These are phyloP conservation scores for Falco rusticolus DNA, from an alignment of 2,797 vertebrate species.

Conservation along the genomic window DNA sequence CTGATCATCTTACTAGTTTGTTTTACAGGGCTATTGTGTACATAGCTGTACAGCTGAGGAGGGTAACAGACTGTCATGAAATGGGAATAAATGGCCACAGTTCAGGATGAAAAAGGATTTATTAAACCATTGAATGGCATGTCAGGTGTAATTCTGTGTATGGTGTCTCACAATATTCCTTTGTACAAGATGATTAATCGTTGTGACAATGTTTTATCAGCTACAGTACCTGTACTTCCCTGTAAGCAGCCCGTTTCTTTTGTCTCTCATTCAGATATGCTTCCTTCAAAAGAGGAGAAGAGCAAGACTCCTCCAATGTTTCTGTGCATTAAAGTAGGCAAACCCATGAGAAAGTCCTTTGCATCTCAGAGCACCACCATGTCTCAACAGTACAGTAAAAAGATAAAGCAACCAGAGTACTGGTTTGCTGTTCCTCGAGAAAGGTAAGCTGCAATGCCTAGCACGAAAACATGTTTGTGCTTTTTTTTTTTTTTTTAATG, in stretches of 20 bases:
- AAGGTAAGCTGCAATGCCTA: conserved; percentile 78
- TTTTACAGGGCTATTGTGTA: neutral
- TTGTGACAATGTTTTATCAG: neutral
- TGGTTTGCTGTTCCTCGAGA: conserved; percentile 99
- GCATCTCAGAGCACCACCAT: conserved; percentile 82
- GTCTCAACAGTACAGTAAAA: conserved; percentile 81
- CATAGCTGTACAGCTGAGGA: neutral
- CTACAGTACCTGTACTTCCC: neutral
- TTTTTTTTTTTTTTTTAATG: neutral
- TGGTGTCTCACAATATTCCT: neutral
- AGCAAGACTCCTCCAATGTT: conserved; percentile 99
- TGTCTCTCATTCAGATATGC: conserved; percentile 84
- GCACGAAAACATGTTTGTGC: neutral
- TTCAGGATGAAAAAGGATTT: neutral
- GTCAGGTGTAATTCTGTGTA: neutral
- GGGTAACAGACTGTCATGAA: neutral
- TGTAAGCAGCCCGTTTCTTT: neutral
- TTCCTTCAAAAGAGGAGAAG: conserved; percentile 93
- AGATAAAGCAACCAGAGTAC: conserved; percentile 92
- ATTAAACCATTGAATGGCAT: neutral
- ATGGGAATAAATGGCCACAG: neutral
- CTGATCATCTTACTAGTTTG: neutral
- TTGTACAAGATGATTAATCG: neutral
- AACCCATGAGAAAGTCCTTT: conserved; percentile 97
- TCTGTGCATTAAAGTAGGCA: conserved; percentile 97